These are phyloP conservation scores for Sepioteuthis lessoniana DNA, from an alignment of 2,888 invertebrate species.

Conservation along the genomic window DNA sequence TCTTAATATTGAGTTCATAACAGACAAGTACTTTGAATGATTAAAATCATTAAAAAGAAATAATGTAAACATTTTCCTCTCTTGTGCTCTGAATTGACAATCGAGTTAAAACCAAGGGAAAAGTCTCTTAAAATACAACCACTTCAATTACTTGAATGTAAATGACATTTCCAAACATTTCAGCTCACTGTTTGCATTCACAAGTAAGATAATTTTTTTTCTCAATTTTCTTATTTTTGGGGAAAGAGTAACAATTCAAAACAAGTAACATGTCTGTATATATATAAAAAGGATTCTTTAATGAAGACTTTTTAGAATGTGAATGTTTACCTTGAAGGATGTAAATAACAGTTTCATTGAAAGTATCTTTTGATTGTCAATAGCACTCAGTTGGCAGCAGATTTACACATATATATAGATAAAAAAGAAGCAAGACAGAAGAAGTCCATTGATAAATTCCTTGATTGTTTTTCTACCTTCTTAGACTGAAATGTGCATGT, in stretches of 20 bases:
- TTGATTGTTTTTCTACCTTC: slow-evolving; percentile 33
- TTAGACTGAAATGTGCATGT: neutral
- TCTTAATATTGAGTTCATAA: neutral
- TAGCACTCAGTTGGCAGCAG: slow-evolving; percentile 20
- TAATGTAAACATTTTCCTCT: neutral
- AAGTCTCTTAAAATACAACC: neutral
- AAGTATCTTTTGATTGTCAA: slow-evolving; percentile 2
- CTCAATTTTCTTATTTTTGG: neutral
- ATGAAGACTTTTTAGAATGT: slow-evolving; percentile 33
- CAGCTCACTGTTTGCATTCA: neutral
- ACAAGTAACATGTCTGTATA: neutral
- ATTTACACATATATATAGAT: neutral
- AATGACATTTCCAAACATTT: neutral
- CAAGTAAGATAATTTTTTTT: neutral
- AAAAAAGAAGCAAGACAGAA: neutral
- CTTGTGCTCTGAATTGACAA: neutral
- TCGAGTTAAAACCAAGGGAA: neutral
- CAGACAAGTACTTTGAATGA: neutral
- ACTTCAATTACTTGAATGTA: neutral
- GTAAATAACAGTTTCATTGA: slow-evolving; percentile 6
- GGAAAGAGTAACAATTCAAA: slow-evolving; percentile 9
- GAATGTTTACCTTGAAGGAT: neutral
- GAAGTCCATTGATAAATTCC: slow-evolving; percentile 6
- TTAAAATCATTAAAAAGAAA: neutral
- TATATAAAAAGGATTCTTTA: neutral